Evolutionary conservation across 1,140 invertebrate species (phyloP).

Genomic region (Onthophagus taurus): DNA sequence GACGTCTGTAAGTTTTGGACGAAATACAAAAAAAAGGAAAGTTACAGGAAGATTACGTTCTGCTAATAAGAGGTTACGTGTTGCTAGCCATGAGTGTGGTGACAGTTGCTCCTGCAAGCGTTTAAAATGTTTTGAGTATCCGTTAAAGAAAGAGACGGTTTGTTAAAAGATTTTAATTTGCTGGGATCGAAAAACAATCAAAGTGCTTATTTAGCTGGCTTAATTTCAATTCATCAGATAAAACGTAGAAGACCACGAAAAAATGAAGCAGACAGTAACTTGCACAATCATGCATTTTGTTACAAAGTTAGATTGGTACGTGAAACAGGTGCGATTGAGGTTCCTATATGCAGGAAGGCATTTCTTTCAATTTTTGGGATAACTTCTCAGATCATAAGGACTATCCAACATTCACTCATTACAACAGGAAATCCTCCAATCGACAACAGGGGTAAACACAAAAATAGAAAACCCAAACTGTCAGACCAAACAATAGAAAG

Average conservation of each 20-base stretch:
- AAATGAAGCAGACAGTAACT: constrained; percentile 9
- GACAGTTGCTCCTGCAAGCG: too few species aligned
- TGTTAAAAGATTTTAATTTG: constrained; percentile 11
- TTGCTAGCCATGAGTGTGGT: too few species aligned
- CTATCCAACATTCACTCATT: constrained; percentile 4
- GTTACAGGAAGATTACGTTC: too few species aligned
- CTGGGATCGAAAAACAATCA: constrained; percentile 6
- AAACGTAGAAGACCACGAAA: constrained; percentile 6
- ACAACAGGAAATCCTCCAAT: constrained; percentile 8
- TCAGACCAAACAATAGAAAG: constrained; percentile 7
- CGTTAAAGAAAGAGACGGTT: constrained; percentile 3
- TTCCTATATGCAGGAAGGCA: constrained; percentile 7
- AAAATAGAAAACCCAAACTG: constrained; percentile 4
- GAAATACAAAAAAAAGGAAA: too few species aligned
- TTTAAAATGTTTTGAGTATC: too few species aligned
- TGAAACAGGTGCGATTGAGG: constrained; percentile 1
- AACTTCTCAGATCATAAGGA: constrained; percentile 3
- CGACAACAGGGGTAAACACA: not conserved
- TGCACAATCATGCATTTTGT: constrained; percentile 5
- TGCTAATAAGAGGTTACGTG: too few species aligned
- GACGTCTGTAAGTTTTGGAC: too few species aligned
- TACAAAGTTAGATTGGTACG: constrained; percentile 9
- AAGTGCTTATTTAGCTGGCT: constrained; percentile 6
- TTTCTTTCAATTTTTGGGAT: constrained; percentile 9
- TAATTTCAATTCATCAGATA: constrained; percentile 6